Conservation (phyloP, 2,888 invertebrate genomes). For the Pyrrhosoma nymphula region DNA sequence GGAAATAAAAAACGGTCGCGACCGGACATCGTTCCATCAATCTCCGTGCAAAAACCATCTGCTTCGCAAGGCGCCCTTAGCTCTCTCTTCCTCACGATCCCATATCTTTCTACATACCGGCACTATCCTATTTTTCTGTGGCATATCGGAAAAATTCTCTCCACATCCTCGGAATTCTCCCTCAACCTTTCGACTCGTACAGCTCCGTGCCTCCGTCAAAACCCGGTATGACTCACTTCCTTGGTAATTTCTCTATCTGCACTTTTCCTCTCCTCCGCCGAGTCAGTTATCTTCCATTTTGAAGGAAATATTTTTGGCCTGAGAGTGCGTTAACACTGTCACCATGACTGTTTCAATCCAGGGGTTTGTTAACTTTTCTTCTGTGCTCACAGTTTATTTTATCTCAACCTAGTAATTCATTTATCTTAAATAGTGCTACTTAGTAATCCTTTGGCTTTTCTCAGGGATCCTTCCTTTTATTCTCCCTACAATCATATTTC, state of each 20-base stretch:
- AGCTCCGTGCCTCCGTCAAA: neutral
- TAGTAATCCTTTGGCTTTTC: too few species aligned
- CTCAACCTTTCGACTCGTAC: neutral
- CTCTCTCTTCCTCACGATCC: neutral
- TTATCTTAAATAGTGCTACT: too few species aligned
- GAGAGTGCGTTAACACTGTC: too few species aligned
- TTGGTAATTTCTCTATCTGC: neutral
- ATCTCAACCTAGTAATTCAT: too few species aligned
- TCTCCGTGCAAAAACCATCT: conserved; percentile 11
- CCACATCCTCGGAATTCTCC: neutral
- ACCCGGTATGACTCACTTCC: neutral
- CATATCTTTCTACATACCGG: neutral
- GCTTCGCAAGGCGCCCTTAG: neutral
- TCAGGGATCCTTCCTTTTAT: too few species aligned
- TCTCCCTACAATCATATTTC: too few species aligned
- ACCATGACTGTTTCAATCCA: too few species aligned
- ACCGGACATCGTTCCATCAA: conserved; percentile 26
- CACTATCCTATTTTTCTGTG: neutral
- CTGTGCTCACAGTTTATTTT: too few species aligned
- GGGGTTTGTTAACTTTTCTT: too few species aligned
- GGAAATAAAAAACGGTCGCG: neutral
- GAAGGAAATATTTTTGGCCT: neutral
- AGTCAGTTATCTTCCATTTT: too few species aligned
- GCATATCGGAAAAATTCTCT: neutral
- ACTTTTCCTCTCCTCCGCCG: too few species aligned